Conservation (phyloP, 2,797 vertebrate genomes). For the Strix occidentalis region DNA sequence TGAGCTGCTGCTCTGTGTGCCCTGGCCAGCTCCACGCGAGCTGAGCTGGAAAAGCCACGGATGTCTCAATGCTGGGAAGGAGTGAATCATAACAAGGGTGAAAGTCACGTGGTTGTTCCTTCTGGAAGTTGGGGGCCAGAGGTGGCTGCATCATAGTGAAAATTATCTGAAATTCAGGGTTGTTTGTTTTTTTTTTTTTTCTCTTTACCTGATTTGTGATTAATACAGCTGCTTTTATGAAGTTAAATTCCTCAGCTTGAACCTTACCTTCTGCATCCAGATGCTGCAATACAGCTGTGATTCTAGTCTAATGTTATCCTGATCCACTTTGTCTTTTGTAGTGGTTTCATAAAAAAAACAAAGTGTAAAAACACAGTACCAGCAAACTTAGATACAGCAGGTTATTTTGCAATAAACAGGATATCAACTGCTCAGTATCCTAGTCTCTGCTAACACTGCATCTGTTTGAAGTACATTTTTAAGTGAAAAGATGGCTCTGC, state of each 20-base stretch:
- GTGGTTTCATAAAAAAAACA: not conserved
- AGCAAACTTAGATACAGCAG: not conserved
- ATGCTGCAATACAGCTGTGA: not conserved
- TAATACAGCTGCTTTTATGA: not conserved
- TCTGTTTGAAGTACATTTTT: not conserved
- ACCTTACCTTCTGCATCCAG: not conserved
- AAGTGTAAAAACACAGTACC: not conserved
- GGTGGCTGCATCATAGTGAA: not conserved
- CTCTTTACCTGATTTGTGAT: not conserved
- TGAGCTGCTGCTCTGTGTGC: not conserved
- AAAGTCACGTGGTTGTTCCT: not conserved
- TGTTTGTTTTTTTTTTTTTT: not conserved
- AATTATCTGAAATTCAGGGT: not conserved
- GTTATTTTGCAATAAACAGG: not conserved
- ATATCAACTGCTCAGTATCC: not conserved
- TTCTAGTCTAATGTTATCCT: not conserved
- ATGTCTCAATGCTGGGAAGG: not conserved
- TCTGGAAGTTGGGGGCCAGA: not conserved
- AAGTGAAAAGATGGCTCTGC: not conserved
- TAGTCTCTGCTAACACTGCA: not conserved
- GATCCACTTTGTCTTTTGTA: not conserved
- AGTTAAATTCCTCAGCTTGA: not conserved
- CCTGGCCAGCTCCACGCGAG: not conserved
- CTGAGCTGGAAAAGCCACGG: not conserved
- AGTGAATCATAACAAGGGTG: not conserved